Conservation (phyloP, 2,113 vertebrate genomes). For the Piaya cayana region DNA sequence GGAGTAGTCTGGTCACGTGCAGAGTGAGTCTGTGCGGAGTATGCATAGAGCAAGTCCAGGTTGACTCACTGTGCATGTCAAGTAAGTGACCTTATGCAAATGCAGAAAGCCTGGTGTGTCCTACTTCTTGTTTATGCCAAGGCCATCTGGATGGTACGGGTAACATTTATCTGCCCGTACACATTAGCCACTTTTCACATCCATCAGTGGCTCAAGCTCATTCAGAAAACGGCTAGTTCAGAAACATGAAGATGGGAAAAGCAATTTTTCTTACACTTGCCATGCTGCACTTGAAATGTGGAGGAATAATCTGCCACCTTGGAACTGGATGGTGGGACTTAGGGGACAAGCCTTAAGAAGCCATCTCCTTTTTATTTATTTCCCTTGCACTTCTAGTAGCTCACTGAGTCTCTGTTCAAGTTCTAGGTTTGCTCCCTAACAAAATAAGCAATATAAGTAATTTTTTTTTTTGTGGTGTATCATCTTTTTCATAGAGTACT, state of each 20-base stretch:
- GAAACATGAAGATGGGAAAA: not conserved
- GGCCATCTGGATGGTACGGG: not conserved
- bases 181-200: not conserved
- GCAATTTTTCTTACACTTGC: not conserved
- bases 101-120: not conserved
- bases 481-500: not conserved
- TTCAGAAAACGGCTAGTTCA: not conserved
- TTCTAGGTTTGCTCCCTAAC: not conserved
- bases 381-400: not conserved
- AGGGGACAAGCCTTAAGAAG: not conserved
- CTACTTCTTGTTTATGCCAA: rapidly evolving
- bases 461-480: not conserved
- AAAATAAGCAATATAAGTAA: not conserved
- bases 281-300: not conserved
- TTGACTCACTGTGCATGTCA: not conserved
- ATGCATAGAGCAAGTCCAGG: not conserved
- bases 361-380: not conserved
- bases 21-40: not conserved
- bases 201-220: not conserved
- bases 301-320: not conserved
- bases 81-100: not conserved
- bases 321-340: not conserved
- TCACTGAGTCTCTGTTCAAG: not conserved
- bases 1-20: not conserved
- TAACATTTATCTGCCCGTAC: not conserved